Percentiles rank a stretch among this genome's conserved stretches.
Evolutionary conservation across 2,888 invertebrate genomes (phyloP).

Genomic region (Resseliella maxima): DNA sequence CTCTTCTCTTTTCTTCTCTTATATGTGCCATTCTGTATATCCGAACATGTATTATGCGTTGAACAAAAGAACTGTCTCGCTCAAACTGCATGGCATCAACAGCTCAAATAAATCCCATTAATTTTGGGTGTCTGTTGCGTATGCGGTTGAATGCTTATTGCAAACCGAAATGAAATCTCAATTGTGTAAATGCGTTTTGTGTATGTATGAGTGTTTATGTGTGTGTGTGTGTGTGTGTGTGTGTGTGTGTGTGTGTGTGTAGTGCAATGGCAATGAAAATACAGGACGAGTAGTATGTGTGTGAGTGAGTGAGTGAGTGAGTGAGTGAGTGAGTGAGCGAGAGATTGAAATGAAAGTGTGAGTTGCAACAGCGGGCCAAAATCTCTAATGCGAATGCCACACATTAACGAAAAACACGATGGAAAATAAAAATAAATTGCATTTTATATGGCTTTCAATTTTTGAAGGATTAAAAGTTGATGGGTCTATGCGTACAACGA

Average conservation of each 20-base stretch:
- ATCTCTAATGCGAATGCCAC: conserved; percentile 30
- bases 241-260: neutral
- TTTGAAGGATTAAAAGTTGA: conserved; percentile 55
- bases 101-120: conserved; percentile 49
- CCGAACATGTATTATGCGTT: conserved; percentile 40
- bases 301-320: neutral
- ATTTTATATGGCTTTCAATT: conserved; percentile 54
- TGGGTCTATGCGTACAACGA: neutral
- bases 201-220: neutral
- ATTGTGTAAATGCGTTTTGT: conserved; percentile 16
- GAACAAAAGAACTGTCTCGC: conserved; percentile 31
- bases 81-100: conserved; percentile 45
- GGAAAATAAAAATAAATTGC: conserved; percentile 55
- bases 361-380: conserved; percentile 41
- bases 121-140: conserved; percentile 54
- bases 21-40: neutral
- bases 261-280: too few relatives aligned
- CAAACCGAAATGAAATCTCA: conserved; percentile 45
- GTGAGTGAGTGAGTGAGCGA: neutral
- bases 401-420: conserved; percentile 32
- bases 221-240: neutral
- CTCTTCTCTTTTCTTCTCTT: neutral
- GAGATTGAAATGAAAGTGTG: neutral
- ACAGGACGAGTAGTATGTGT: neutral
- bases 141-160: conserved; percentile 54